Percentiles rank a stretch among this genome's conserved stretches.
These are phyloP conservation scores for Eucriotettix oculatus DNA, from an alignment of 2,888 invertebrate genomes.

Conservation along the genomic window DNA sequence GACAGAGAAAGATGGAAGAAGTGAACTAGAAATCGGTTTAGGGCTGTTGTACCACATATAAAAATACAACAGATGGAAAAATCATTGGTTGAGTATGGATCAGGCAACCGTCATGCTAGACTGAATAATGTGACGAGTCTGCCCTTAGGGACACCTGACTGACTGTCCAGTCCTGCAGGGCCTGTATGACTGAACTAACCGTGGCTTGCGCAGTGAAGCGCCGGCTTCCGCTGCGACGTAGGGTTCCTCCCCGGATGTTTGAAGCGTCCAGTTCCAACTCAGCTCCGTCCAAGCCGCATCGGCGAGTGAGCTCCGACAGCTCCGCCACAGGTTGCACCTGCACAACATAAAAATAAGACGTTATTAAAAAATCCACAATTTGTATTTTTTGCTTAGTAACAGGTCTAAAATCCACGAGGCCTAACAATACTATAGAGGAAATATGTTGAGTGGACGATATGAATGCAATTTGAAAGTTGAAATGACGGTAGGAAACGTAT, in stretches of 20 bases:
- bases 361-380: neutral
- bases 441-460: too few species aligned
- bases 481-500: too few species aligned
- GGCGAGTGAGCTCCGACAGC: conserved; percentile 71
- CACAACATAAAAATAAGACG: conserved; percentile 7
- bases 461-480: neutral
- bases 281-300: conserved; percentile 51
- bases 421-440: too few species aligned
- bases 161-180: too few species aligned
- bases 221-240: conserved; percentile 66
- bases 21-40: too few species aligned
- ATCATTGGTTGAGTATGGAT: too few species aligned
- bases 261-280: conserved; percentile 50
- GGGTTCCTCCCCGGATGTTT: conserved; percentile 53
- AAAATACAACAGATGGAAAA: too few species aligned
- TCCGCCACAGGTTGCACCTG: conserved; percentile 91
- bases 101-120: too few species aligned
- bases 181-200: conserved; percentile 25
- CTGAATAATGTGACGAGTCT: too few species aligned
- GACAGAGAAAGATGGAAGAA: too few species aligned
- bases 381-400: neutral
- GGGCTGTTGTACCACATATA: too few species aligned
- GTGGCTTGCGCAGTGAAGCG: conserved; percentile 35
- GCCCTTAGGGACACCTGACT: too few species aligned
- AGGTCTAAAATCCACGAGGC: neutral